Conservation (phyloP, 2,113 vertebrate genomes). For the Semicossyphus pulcher region DNA sequence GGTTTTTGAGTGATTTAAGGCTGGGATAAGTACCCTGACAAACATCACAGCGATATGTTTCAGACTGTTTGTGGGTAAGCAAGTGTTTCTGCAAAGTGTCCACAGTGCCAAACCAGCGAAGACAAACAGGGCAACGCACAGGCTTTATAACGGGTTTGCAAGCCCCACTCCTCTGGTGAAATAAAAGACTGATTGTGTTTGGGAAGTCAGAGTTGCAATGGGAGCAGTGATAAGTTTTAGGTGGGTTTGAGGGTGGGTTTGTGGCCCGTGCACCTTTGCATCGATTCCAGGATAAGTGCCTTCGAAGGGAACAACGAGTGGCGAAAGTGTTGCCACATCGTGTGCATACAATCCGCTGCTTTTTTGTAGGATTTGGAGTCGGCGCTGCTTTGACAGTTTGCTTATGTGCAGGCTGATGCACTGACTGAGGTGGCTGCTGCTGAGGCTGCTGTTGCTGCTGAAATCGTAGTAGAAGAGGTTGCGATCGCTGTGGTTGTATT, state of each 20-base stretch:
- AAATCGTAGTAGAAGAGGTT: conserved; percentile 69
- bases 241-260: conserved; percentile 30
- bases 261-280: conserved; percentile 70
- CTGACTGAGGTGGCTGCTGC: conserved; percentile 15
- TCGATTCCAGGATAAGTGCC: conserved; percentile 78
- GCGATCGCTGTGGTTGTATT: conserved; percentile 63
- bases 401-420: conserved; percentile 48
- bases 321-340: conserved; percentile 81
- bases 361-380: conserved; percentile 42
- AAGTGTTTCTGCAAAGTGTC: conserved; percentile 83
- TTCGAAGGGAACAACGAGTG: conserved; percentile 74
- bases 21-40: conserved; percentile 79
- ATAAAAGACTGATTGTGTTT: conserved; percentile 73
- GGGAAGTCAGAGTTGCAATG: conserved; percentile 80
- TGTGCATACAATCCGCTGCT: conserved; percentile 68
- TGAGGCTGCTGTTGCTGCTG: conserved; percentile 48
- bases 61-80: conserved; percentile 78
- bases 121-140: conserved; percentile 80
- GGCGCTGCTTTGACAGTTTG: conserved; percentile 11
- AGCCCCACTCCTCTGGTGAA: conserved; percentile 79
- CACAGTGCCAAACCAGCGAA: conserved; percentile 80
- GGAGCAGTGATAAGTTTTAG: conserved; percentile 76
- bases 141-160: conserved; percentile 81
- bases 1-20: conserved; percentile 82
- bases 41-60: conserved; percentile 75